These are phyloP conservation scores for Ictalurus punctatus DNA, from an alignment of 2,113 vertebrate species.

Conservation along the genomic window DNA sequence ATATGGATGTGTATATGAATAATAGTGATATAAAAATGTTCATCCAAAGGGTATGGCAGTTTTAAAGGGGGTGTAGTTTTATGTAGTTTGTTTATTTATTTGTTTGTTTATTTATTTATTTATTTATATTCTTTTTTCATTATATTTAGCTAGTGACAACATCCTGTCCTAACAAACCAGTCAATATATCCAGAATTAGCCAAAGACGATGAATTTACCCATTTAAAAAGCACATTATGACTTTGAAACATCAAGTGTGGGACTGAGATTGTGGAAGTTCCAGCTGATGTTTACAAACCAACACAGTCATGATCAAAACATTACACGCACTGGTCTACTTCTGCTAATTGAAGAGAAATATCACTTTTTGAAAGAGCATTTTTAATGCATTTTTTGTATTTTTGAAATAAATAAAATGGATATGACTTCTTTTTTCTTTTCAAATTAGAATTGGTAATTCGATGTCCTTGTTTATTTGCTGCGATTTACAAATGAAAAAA, in stretches of 20 bases:
- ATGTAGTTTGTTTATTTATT: neutral
- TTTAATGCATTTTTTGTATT: slow-evolving; percentile 86
- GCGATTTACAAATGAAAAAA: slow-evolving; percentile 99
- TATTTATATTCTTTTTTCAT: neutral
- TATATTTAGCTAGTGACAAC: neutral
- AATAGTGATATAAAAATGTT: neutral
- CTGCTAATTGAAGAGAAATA: slow-evolving; percentile 60
- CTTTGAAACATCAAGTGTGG: neutral
- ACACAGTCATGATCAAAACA: slow-evolving; percentile 32
- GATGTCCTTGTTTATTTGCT: slow-evolving; percentile 99
- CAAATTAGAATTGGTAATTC: slow-evolving; percentile 99
- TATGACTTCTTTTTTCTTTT: slow-evolving; percentile 81
- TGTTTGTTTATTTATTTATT: neutral
- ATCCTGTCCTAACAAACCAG: neutral
- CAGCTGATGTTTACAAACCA: slow-evolving; percentile 37
- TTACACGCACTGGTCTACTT: slow-evolving; percentile 47
- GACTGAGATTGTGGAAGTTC: neutral
- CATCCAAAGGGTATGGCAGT: neutral
- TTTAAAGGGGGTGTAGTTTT: neutral
- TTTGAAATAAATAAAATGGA: slow-evolving; percentile 80
- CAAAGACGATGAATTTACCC: neutral
- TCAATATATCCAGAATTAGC: neutral
- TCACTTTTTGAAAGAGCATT: slow-evolving; percentile 79
- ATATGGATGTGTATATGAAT: neutral
- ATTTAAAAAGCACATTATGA: neutral